Conservation (phyloP, 2,888 invertebrate species). For the Campoplex nolae region DNA sequence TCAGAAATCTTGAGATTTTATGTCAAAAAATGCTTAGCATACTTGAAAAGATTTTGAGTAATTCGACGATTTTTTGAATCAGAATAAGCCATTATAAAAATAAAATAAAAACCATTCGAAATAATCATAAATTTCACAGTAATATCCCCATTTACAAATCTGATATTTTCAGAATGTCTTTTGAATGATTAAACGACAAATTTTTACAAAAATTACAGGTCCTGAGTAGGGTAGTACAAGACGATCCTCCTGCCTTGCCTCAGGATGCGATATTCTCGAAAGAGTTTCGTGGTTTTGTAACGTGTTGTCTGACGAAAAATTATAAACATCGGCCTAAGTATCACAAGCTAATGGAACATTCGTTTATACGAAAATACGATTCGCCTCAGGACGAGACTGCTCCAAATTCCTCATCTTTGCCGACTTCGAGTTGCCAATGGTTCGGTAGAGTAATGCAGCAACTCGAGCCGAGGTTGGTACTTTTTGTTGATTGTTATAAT, state of each 20-base stretch:
- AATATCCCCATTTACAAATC: too few species aligned
- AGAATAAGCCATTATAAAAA: too few species aligned
- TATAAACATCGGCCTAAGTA: constrained; percentile 97
- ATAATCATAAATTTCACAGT: neutral
- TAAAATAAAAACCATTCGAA: neutral
- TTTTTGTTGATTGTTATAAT: constrained; percentile 33
- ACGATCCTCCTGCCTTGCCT: constrained; percentile 95
- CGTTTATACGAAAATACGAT: constrained; percentile 94
- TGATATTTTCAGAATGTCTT: neutral
- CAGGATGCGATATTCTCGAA: constrained; percentile 90
- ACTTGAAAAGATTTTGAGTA: too few species aligned
- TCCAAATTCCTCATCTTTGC: constrained; percentile 71
- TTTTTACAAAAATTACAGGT: constrained; percentile 79
- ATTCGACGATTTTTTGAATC: too few species aligned
- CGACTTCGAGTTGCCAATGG: constrained; percentile 87
- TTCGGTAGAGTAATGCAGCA: constrained; percentile 89
- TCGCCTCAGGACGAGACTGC: constrained; percentile 73
- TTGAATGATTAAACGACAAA: neutral
- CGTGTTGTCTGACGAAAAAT: constrained; percentile 97
- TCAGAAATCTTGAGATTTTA: too few species aligned
- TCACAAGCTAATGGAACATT: constrained; percentile 94
- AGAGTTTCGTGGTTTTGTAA: constrained; percentile 96
- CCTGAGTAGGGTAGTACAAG: constrained; percentile 90
- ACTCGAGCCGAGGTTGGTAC: constrained; percentile 83
- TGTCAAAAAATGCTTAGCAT: too few species aligned